These are phyloP conservation scores for Ranitomeya variabilis DNA, from an alignment of 2,113 vertebrate species.

Conservation along the genomic window DNA sequence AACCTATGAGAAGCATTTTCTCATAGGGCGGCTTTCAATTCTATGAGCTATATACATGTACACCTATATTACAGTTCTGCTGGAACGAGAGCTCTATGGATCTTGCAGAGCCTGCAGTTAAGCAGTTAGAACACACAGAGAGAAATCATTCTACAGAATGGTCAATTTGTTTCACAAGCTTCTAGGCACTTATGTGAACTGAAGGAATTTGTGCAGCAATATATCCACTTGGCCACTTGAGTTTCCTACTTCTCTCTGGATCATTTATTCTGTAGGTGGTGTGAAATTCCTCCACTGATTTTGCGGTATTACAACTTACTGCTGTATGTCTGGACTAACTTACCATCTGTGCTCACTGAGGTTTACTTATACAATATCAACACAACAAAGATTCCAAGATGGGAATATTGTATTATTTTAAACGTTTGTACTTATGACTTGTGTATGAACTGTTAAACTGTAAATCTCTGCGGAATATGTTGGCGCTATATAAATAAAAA, in stretches of 20 bases:
- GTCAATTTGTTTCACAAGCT: slow-evolving; percentile 28
- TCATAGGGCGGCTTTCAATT: neutral
- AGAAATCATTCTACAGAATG: slow-evolving; percentile 34
- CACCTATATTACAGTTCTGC: neutral
- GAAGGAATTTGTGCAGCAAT: slow-evolving; percentile 34
- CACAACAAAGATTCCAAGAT: neutral
- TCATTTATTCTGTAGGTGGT: slow-evolving; percentile 53
- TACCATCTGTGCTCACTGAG: slow-evolving; percentile 41
- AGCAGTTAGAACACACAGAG: neutral
- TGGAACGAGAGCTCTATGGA: neutral
- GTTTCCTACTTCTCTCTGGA: slow-evolving; percentile 26
- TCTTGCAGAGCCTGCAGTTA: slow-evolving; percentile 10
- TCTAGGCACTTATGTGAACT: slow-evolving; percentile 1
- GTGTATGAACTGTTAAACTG: too few species aligned
- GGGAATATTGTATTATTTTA: too few species aligned
- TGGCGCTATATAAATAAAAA: too few species aligned
- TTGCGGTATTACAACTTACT: slow-evolving; percentile 39
- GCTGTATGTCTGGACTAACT: slow-evolving; percentile 40
- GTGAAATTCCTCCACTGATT: slow-evolving; percentile 44
- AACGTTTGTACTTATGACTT: too few species aligned
- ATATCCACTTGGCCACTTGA: slow-evolving; percentile 46
- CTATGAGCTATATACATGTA: neutral
- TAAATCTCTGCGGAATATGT: too few species aligned
- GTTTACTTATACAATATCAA: slow-evolving; percentile 33
- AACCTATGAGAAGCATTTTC: neutral